These are phyloP conservation scores for Asbolus verrucosus DNA, from an alignment of 1,140 invertebrate species.

Conservation along the genomic window DNA sequence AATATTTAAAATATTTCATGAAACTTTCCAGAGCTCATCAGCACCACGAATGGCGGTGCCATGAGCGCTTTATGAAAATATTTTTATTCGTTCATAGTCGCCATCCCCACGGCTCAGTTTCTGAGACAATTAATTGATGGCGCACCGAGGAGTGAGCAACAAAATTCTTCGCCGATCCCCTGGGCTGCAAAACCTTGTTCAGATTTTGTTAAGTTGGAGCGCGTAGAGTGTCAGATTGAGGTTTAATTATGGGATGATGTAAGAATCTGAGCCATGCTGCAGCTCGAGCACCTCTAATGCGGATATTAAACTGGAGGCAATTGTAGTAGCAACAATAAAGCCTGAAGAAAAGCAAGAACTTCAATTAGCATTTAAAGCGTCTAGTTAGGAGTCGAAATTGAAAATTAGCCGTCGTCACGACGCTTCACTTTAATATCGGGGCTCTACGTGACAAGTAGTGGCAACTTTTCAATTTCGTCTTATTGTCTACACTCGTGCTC, in stretches of 20 bases:
- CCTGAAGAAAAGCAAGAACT: conserved; percentile 29
- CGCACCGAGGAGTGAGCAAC: too few species aligned
- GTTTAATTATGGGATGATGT: conserved; percentile 19
- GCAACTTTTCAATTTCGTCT: conserved; percentile 39
- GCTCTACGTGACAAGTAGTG: conserved; percentile 35
- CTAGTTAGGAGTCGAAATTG: conserved; percentile 35
- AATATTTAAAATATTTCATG: too few species aligned
- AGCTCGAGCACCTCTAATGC: conserved; percentile 26
- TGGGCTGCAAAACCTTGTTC: too few species aligned
- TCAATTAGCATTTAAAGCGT: conserved; percentile 38
- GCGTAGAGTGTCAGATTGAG: too few species aligned
- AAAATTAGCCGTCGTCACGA: conserved; percentile 37
- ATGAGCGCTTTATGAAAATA: too few species aligned
- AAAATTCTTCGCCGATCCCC: too few species aligned
- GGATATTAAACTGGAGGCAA: conserved; percentile 37
- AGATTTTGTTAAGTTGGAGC: too few species aligned
- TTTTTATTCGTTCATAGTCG: too few species aligned
- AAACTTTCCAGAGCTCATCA: too few species aligned
- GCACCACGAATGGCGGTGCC: too few species aligned
- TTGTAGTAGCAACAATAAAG: conserved; percentile 36
- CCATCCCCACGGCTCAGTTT: too few species aligned
- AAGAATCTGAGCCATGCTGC: conserved; percentile 26
- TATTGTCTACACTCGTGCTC: conserved; percentile 30
- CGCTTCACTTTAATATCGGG: conserved; percentile 33
- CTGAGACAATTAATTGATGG: too few species aligned